phyloP scores from a whole-genome alignment of 2,888 invertebrate genomes.

The Aphodius sticticus region DNA sequence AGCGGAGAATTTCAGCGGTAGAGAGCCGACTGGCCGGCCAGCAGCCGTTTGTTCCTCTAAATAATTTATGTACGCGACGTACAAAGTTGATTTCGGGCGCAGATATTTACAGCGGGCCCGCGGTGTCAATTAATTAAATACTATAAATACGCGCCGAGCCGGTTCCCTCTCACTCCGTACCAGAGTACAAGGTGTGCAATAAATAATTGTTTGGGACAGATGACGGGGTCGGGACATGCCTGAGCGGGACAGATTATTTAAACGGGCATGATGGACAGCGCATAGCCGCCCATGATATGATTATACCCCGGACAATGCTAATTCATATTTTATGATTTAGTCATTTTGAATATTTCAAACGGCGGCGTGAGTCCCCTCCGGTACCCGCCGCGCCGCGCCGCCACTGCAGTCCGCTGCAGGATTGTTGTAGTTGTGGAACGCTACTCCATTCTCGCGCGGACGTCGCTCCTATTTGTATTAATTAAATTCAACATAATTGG shows the following conservation, averaged over 20 bases:
- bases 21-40: not conserved
- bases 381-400: constrained; percentile 29
- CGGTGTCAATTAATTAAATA: constrained; percentile 54
- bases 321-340: constrained; percentile 47
- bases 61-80: constrained; percentile 34
- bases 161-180: not conserved
- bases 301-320: constrained; percentile 45
- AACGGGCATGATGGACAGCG: constrained; percentile 54
- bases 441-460: constrained; percentile 13
- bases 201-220: constrained; percentile 57
- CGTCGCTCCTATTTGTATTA: constrained; percentile 31
- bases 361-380: constrained; percentile 13
- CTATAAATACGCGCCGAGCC: constrained; percentile 50
- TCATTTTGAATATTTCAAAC: constrained; percentile 46
- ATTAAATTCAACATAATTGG: constrained; percentile 34
- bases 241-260: constrained; percentile 55
- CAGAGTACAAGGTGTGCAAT: constrained; percentile 53
- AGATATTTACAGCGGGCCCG: constrained; percentile 35
- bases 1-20: constrained; percentile 18
- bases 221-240: constrained; percentile 50
- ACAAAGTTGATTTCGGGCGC: constrained; percentile 32
- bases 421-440: not conserved
- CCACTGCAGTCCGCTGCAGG: constrained; percentile 9
- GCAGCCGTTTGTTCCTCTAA: constrained; percentile 26
- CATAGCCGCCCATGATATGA: constrained; percentile 50